phyloP scores from a whole-genome alignment of 2,113 vertebrate species.

The Henicopernis longicauda region DNA sequence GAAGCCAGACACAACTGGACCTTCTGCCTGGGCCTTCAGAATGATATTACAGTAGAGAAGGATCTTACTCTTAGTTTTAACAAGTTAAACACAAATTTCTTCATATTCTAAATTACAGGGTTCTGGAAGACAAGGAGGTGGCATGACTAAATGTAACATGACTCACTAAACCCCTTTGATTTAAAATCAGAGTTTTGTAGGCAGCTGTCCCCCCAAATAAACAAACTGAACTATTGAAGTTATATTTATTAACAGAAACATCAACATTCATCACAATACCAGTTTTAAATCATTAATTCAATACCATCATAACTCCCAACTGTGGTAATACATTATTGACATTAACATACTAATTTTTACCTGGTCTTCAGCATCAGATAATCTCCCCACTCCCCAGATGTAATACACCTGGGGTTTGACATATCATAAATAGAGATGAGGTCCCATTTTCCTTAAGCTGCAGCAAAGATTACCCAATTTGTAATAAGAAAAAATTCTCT shows the following conservation, averaged over 20 bases:
- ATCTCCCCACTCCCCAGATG: not conserved
- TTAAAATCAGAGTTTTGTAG: not conserved
- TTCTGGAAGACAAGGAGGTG: not conserved
- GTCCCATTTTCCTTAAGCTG: not conserved
- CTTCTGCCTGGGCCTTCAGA: not conserved
- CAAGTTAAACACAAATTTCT: not conserved
- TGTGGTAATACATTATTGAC: not conserved
- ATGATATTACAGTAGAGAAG: not conserved
- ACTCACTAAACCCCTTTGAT: not conserved
- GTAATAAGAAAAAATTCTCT: not conserved
- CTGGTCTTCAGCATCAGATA: not conserved
- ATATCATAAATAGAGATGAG: not conserved
- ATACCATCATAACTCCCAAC: not conserved
- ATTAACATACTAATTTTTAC: not conserved
- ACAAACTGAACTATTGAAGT: not conserved
- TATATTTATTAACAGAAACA: not conserved
- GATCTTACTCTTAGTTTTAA: not conserved
- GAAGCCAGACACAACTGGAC: not conserved
- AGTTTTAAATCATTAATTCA: not conserved
- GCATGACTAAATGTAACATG: not conserved
- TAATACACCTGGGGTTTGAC: not conserved
- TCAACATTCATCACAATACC: not conserved
- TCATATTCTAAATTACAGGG: not conserved
- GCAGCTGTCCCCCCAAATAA: not conserved
- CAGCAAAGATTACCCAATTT: not conserved